These are phyloP conservation scores for Zygothrica quintamaculata DNA, from an alignment of 2,888 invertebrate species.

Conservation along the genomic window DNA sequence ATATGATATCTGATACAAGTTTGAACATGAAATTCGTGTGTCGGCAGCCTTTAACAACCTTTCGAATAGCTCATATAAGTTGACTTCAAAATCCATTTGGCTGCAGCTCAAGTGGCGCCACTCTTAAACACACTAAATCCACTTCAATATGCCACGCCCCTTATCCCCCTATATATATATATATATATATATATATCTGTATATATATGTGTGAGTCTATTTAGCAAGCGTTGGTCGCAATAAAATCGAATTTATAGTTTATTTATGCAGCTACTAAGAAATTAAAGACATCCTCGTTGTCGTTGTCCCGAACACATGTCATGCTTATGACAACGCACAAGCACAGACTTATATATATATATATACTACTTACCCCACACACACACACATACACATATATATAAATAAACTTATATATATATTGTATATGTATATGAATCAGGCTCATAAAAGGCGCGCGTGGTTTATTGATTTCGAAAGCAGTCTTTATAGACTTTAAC, in stretches of 20 bases:
- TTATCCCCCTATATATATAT: background rate
- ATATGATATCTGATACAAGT: conserved; percentile 62
- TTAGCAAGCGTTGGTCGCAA: conserved; percentile 46
- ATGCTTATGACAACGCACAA: conserved; percentile 33
- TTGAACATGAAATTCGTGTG: conserved; percentile 55
- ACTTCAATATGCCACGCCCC: background rate
- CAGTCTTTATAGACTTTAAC: conserved; percentile 68
- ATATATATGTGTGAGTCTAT: conserved; percentile 28
- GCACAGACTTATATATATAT: too few species aligned
- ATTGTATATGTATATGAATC: conserved; percentile 50
- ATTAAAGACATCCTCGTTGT: conserved; percentile 59
- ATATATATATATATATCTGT: background rate
- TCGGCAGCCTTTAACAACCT: conserved; percentile 32
- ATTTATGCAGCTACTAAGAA: conserved; percentile 79
- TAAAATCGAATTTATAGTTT: conserved; percentile 79
- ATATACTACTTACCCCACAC: conserved; percentile 14
- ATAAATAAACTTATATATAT: conserved; percentile 5
- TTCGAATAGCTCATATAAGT: conserved; percentile 9
- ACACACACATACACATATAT: conserved; percentile 12
- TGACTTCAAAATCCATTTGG: conserved; percentile 19
- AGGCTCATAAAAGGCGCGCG: conserved; percentile 70
- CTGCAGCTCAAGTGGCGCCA: conserved; percentile 25
- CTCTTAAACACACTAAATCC: too few species aligned
- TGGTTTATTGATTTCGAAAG: conserved; percentile 73
- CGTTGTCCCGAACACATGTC: conserved; percentile 62